Conservation (phyloP, 2,888 invertebrate species). For the Cataglyphis altisquamis region DNA sequence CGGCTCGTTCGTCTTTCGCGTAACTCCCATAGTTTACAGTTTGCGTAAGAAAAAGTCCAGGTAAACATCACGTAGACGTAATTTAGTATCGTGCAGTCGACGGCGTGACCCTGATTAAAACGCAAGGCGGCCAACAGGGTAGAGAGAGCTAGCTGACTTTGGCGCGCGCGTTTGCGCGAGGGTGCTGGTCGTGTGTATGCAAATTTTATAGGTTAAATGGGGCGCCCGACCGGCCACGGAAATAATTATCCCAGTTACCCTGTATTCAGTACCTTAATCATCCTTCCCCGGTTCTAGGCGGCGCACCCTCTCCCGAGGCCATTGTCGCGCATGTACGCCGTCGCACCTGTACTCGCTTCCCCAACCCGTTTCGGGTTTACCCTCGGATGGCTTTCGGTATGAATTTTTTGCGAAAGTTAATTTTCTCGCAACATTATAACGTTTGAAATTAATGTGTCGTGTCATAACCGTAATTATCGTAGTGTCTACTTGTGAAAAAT, state of each 20-base stretch:
- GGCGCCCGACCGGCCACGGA: conserved; percentile 76
- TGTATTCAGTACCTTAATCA: conserved; percentile 76
- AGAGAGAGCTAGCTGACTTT: conserved; percentile 15
- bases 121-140: conserved; percentile 54
- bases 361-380: not conserved
- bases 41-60: conserved; percentile 40
- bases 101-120: conserved; percentile 51
- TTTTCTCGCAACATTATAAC: not conserved
- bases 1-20: conserved; percentile 40
- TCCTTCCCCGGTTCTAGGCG: conserved; percentile 56
- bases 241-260: conserved; percentile 81
- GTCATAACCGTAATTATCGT: not conserved
- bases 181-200: conserved; percentile 71
- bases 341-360: conserved; percentile 46
- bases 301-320: conserved; percentile 49
- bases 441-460: not conserved
- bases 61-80: conserved; percentile 53
- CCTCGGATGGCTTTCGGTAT: not conserved
- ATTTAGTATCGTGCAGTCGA: conserved; percentile 51
- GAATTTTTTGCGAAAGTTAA: conserved; percentile 11
- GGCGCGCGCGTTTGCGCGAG: conserved; percentile 49
- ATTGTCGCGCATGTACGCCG: conserved; percentile 23
- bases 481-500: not conserved
- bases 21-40: conserved; percentile 36
- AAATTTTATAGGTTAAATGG: conserved; percentile 82